A percentile compares a stretch with the other conserved stretches of the same genome.
Conservation (phyloP, 2,888 invertebrate genomes). For the Leptinotarsa juncta region DNA sequence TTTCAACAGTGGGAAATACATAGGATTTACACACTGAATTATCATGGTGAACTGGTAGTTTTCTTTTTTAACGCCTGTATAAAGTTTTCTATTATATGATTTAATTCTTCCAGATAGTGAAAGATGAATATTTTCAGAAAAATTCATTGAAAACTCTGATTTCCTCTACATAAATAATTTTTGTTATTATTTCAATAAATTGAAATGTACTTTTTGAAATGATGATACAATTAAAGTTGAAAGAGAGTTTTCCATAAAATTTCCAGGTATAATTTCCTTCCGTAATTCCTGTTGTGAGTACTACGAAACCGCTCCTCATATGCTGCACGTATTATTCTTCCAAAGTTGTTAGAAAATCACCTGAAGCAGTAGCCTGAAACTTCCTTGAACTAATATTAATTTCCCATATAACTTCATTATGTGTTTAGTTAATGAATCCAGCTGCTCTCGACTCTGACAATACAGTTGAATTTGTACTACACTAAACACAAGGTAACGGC, state of each 20-base stretch:
- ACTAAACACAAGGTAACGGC: not conserved
- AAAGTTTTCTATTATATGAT: no score
- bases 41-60: no score
- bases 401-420: slow-evolving; percentile 18
- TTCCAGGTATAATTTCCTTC: not conserved
- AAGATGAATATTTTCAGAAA: no score
- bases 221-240: no score
- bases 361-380: slow-evolving; percentile 17
- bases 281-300: not conserved
- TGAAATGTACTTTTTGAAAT: no score
- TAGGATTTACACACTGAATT: no score
- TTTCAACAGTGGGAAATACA: no score
- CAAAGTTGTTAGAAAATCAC: slow-evolving; percentile 37
- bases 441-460: not conserved
- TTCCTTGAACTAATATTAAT: slow-evolving; percentile 26
- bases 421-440: slow-evolving; percentile 11
- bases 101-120: no score
- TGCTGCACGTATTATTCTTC: slow-evolving; percentile 29
- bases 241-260: not conserved
- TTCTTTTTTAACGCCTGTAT: no score
- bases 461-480: not conserved
- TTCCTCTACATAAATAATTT: no score
- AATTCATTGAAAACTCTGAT: no score
- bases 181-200: no score
- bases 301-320: not conserved